Conservation (phyloP, 1,140 invertebrate species). For the Parasteatoda tepidariorum region DNA sequence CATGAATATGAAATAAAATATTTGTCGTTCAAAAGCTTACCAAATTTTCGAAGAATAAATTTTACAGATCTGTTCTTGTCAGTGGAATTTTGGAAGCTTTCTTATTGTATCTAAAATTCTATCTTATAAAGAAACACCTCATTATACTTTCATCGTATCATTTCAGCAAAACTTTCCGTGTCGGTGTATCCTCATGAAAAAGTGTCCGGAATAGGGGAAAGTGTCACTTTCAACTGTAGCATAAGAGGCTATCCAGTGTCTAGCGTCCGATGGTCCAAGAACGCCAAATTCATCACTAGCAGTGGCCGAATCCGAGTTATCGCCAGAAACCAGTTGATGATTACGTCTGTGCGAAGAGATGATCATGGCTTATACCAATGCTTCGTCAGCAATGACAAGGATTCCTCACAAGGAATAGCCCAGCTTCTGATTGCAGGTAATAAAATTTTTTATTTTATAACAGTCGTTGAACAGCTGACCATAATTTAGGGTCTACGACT, state of each 20-base stretch:
- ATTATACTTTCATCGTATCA: no score
- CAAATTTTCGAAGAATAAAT: no score
- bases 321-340: slow-evolving; percentile 73
- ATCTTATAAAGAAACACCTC: no score
- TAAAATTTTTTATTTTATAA: no score
- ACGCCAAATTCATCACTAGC: slow-evolving; percentile 72
- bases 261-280: slow-evolving; percentile 91
- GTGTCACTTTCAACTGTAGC: slow-evolving; percentile 74
- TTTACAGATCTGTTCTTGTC: no score
- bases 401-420: slow-evolving; percentile 67
- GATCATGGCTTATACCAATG: slow-evolving; percentile 98
- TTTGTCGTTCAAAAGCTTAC: no score
- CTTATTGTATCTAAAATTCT: no score
- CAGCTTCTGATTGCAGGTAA: slow-evolving; percentile 69
- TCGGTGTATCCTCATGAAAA: slow-evolving; percentile 75
- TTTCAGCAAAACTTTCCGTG: slow-evolving; percentile 30
- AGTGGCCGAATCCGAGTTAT: slow-evolving; percentile 12
- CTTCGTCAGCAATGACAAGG: slow-evolving; percentile 87
- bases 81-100: no score
- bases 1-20: no score
- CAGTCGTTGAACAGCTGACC: no score
- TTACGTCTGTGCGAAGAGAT: slow-evolving; percentile 90
- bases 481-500: no score
- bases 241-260: slow-evolving; percentile 84
- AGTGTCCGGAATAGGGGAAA: slow-evolving; percentile 83